phyloP scores from a whole-genome alignment of 1,140 invertebrate species.

The Magallana ariakensis region DNA sequence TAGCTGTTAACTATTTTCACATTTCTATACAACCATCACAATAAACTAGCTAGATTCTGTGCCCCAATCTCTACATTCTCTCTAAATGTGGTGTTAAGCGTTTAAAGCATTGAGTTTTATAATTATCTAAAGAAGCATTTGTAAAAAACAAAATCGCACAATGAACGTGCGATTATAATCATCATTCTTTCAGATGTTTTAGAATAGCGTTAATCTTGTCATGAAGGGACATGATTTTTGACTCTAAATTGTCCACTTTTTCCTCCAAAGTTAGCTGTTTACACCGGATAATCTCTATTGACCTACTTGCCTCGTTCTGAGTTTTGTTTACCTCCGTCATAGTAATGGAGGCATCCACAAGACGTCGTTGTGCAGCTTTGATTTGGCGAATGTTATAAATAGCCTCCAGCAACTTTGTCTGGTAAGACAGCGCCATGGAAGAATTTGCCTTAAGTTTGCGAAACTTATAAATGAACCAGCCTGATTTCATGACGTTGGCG shows the following conservation, averaged over 20 bases:
- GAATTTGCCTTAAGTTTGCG: constrained; percentile 57
- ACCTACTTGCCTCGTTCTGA: constrained; percentile 64
- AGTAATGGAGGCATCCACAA: constrained; percentile 74
- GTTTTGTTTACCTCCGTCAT: constrained; percentile 74
- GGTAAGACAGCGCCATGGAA: constrained; percentile 61
- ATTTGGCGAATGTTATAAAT: constrained; percentile 77
- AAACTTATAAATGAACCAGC: constrained; percentile 76
- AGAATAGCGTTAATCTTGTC: constrained; percentile 53
- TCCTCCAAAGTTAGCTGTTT: constrained; percentile 70
- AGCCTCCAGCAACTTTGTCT: constrained; percentile 73
- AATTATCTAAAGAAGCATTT: too few relatives aligned
- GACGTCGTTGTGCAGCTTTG: constrained; percentile 72
- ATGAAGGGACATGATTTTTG: constrained; percentile 51
- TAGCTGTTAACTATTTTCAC: too few relatives aligned
- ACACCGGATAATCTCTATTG: constrained; percentile 59
- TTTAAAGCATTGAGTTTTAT: too few relatives aligned
- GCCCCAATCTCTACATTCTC: too few relatives aligned
- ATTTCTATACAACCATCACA: too few relatives aligned
- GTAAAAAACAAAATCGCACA: too few relatives aligned
- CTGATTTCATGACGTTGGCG: constrained; percentile 76
- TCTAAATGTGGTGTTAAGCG: too few relatives aligned
- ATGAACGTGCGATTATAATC: too few relatives aligned
- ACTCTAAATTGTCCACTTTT: constrained; percentile 62
- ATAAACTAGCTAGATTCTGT: too few relatives aligned
- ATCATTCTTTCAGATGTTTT: constrained; percentile 39